Percentiles rank a stretch among this genome's conserved stretches.
phyloP scores from a whole-genome alignment of 1,140 invertebrate species.

The Homarus americanus region DNA sequence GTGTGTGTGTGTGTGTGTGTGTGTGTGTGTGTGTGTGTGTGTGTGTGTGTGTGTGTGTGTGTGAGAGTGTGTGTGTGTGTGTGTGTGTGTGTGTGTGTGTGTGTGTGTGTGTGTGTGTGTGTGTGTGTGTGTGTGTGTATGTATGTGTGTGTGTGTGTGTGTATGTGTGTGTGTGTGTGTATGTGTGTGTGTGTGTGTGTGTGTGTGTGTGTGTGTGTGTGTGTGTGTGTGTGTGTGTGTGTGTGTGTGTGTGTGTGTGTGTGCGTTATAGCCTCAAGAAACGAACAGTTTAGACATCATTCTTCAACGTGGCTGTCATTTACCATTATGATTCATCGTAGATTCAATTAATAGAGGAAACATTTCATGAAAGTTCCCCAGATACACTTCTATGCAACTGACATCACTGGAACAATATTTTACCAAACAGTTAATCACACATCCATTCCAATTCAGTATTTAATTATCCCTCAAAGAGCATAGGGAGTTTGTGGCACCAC shows the following conservation, averaged over 20 bases:
- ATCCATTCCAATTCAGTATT: no score
- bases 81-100: not conserved
- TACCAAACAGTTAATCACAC: no score
- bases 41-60: conserved; percentile 2
- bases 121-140: not conserved
- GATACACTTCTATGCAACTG: no score
- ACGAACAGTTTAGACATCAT: no score
- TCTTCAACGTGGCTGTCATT: no score
- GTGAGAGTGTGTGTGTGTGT: not conserved
- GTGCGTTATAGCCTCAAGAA: no score
- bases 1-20: not conserved
- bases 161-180: not conserved
- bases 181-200: conserved; percentile 4
- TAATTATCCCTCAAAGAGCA: no score
- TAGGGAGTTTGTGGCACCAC: no score
- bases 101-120: not conserved
- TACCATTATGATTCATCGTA: no score
- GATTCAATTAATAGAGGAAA: no score
- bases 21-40: conserved; percentile 10
- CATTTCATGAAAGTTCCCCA: no score
- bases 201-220: conserved; percentile 8
- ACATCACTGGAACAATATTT: no score
- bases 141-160: not conserved
- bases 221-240: conserved; percentile 10
- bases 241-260: not conserved